Evolutionary conservation across 2,113 vertebrate genomes (phyloP).

Genomic region (cattle (Bos taurus)): ARS-UCD2.0 NC_037357.1:108552001-108552500

Average conservation of each 20-base stretch:
- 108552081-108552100: background rate
- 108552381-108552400: conserved; percentile 1
- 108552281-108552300: background rate
- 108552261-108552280: background rate
- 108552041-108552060: background rate
- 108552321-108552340: background rate
- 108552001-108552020: conserved; percentile 25
- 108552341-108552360: background rate
- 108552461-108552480: background rate
- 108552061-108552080: background rate
- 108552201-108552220: conserved; percentile 4
- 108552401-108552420: background rate
- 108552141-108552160: background rate
- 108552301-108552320: background rate
- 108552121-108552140: conserved; percentile 24
- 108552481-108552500: background rate
- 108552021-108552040: background rate
- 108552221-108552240: background rate
- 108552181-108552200: background rate
- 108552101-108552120: background rate
- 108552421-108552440: background rate
- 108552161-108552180: background rate
- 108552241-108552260: background rate
- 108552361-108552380: background rate
- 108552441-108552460: background rate